Percentiles rank a stretch among this genome's conserved stretches.
Conservation (phyloP, 2,797 vertebrate genomes). For the Tapirus indicus region DNA sequence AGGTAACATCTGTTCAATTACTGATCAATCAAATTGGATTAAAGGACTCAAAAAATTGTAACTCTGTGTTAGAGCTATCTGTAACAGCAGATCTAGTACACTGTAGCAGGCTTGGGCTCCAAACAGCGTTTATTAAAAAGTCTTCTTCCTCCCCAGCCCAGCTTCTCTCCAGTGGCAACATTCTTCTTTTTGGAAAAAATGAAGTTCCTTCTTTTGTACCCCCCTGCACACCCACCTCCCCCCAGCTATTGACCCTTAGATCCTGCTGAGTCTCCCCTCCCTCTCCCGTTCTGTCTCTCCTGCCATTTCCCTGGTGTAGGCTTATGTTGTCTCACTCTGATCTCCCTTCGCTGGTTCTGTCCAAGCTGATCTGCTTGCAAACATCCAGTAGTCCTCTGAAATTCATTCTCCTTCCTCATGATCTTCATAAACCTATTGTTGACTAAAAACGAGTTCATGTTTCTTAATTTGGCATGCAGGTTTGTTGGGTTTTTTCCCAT, state of each 20-base stretch:
- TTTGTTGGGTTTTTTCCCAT: background rate
- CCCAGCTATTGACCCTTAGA: background rate
- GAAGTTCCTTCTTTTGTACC: background rate
- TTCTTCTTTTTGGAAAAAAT: background rate
- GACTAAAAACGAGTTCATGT: background rate
- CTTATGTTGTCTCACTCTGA: background rate
- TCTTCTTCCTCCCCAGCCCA: background rate
- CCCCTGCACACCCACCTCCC: background rate
- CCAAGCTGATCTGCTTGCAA: background rate
- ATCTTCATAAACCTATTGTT: background rate
- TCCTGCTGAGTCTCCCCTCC: background rate
- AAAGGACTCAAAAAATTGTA: background rate
- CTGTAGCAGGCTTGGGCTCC: background rate
- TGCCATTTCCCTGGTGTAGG: background rate
- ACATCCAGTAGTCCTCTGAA: background rate
- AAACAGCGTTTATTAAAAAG: background rate
- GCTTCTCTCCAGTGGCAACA: background rate
- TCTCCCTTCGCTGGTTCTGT: background rate
- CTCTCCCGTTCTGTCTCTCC: background rate
- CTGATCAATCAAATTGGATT: background rate
- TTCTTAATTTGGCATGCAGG: slow-evolving; percentile 8
- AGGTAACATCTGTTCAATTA: background rate
- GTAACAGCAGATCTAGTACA: background rate
- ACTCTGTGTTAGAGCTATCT: background rate
- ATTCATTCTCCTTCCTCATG: background rate